phyloP scores from a whole-genome alignment of 2,797 vertebrate genomes.

The Sebastes steindachneri region DNA sequence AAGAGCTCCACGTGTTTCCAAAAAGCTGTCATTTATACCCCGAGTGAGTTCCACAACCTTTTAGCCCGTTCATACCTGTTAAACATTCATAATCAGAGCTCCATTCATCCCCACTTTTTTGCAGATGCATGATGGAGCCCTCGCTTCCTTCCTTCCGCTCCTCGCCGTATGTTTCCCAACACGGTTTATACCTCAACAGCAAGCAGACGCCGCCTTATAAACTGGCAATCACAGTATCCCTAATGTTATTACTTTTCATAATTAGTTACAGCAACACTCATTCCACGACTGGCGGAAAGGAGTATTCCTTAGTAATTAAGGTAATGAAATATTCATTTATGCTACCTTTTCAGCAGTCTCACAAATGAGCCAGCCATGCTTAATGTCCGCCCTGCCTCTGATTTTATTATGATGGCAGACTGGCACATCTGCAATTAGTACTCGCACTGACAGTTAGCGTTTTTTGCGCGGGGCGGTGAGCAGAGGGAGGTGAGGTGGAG shows the following conservation, averaged over 20 bases:
- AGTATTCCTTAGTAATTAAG: conserved; percentile 99
- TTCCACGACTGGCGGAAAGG: conserved; percentile 94
- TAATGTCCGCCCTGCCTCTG: conserved; percentile 94
- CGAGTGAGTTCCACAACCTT: conserved; percentile 22
- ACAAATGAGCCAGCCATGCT: conserved; percentile 97
- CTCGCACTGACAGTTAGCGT: conserved; percentile 86
- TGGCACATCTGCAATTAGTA: conserved; percentile 98
- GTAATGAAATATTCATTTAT: conserved; percentile 99
- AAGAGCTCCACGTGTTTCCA: conserved; percentile 22
- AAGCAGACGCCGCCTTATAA: conserved; percentile 81
- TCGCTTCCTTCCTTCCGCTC: conserved; percentile 47
- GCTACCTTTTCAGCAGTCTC: conserved; percentile 97
- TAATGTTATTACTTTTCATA: conserved; percentile 92
- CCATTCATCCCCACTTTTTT: conserved; percentile 53
- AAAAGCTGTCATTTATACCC: conserved; percentile 30
- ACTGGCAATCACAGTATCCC: conserved; percentile 91
- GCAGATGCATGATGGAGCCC: conserved; percentile 33
- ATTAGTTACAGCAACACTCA: conserved; percentile 92
- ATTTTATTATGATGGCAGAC: conserved; percentile 98
- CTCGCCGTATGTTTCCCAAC: conserved; percentile 63
- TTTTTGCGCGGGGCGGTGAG: conserved; percentile 88
- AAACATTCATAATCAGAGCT: conserved; percentile 46
- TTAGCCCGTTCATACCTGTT: conserved; percentile 53
- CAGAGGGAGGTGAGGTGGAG: conserved; percentile 83
- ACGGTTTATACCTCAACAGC: conserved; percentile 67